Conservation (phyloP, 1,140 invertebrate species). For the Eciton burchellii region DNA sequence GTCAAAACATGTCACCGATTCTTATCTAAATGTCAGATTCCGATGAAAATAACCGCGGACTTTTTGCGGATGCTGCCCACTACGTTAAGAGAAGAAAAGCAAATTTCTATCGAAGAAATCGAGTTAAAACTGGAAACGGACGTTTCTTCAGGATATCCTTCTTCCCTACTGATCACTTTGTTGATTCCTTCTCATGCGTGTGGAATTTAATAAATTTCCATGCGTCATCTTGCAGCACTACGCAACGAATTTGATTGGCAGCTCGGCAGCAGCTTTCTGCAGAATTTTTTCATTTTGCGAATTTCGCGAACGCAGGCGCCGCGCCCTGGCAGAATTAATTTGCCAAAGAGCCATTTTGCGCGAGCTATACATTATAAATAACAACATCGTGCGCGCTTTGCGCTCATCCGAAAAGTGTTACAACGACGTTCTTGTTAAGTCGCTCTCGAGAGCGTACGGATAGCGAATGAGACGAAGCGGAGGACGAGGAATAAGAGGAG, state of each 20-base stretch:
- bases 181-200: too few relatives aligned
- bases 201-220: neutral
- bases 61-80: neutral
- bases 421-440: neutral
- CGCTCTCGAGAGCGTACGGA: neutral
- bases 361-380: neutral
- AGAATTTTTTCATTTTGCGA: neutral
- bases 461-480: slow-evolving; percentile 14
- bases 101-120: neutral
- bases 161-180: too few relatives aligned
- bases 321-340: neutral
- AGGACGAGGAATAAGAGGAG: slow-evolving; percentile 37
- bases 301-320: neutral
- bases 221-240: neutral
- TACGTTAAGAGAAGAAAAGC: neutral
- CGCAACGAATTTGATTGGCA: neutral
- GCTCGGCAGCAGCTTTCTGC: neutral
- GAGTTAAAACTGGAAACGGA: neutral
- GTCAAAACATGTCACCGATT: slow-evolving; percentile 32
- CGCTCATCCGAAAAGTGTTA: slow-evolving; percentile 16
- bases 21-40: neutral
- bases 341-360: neutral
- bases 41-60: neutral
- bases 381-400: slow-evolving; percentile 5
- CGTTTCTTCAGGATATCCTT: neutral